Percentiles rank a stretch among this genome's conserved stretches.
Conservation (phyloP, 1,140 invertebrate species). For the Drosophila tsacasi region DNA sequence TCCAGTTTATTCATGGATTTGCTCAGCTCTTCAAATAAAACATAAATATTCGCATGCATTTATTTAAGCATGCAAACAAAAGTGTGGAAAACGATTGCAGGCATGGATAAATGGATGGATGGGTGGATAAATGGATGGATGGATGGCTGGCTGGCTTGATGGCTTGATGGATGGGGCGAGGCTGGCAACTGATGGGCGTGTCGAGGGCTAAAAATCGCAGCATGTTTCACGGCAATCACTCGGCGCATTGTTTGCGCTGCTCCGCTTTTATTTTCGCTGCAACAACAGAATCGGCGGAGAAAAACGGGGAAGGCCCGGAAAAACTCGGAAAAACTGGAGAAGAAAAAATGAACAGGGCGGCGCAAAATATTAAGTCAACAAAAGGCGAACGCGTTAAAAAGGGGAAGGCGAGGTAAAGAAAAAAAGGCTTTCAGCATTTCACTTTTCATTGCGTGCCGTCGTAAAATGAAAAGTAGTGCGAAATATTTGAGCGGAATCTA, state of each 20-base stretch:
- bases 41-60: constrained; percentile 35
- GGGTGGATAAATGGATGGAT: constrained; percentile 11
- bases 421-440: constrained; percentile 60
- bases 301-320: constrained; percentile 20
- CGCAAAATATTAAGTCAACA: constrained; percentile 67
- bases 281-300: constrained; percentile 44
- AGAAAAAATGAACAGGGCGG: constrained; percentile 20
- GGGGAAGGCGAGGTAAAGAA: constrained; percentile 1
- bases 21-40: constrained; percentile 21
- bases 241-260: constrained; percentile 63
- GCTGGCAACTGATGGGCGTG: constrained; percentile 32
- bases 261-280: constrained; percentile 64
- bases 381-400: constrained; percentile 38
- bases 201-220: constrained; percentile 32
- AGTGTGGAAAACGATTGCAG: constrained; percentile 40
- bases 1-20: constrained; percentile 35
- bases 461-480: constrained; percentile 72
- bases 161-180: constrained; percentile 19
- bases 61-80: constrained; percentile 67
- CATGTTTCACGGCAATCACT: constrained; percentile 60
- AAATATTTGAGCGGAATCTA: constrained; percentile 75
- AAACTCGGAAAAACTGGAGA: constrained; percentile 16
- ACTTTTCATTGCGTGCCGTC: constrained; percentile 70
- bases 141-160: constrained; percentile 16
- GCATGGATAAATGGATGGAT: constrained; percentile 21